Conservation (phyloP, 2,797 vertebrate genomes). For the Yasuhikotakia modesta region DNA sequence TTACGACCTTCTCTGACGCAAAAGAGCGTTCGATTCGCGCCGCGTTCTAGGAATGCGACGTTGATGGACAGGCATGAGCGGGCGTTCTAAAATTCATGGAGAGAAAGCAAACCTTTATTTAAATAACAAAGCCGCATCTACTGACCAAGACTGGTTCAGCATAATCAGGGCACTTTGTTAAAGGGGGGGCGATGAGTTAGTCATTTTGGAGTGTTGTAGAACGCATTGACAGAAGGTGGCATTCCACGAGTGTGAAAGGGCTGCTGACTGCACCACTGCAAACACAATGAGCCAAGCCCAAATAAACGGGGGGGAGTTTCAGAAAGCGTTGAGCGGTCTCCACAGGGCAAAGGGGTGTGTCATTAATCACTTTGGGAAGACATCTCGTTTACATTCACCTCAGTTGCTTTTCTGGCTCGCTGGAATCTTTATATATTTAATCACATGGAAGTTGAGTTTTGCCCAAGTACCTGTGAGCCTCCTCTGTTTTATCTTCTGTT, state of each 20-base stretch:
- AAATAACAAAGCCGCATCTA: constrained; percentile 51
- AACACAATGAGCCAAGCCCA: constrained; percentile 83
- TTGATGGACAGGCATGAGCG: constrained; percentile 6
- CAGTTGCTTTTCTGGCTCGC: constrained; percentile 17
- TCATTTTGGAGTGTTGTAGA: constrained; percentile 77
- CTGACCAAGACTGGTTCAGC: constrained; percentile 82
- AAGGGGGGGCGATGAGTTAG: constrained; percentile 72
- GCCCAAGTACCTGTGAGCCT: constrained; percentile 87
- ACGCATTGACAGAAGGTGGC: constrained; percentile 83
- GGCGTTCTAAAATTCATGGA: constrained; percentile 13
- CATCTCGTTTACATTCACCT: constrained; percentile 67
- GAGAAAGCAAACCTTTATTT: constrained; percentile 36
- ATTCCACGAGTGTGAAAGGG: constrained; percentile 84
- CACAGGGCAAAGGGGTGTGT: constrained; percentile 62
- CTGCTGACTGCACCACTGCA: constrained; percentile 72
- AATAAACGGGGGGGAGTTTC: constrained; percentile 76
- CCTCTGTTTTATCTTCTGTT: constrained; percentile 94
- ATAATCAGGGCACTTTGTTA: constrained; percentile 80
- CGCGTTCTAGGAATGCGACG: constrained; percentile 23
- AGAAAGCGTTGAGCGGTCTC: constrained; percentile 77
- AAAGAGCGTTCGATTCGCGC: background rate
- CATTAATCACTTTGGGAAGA: constrained; percentile 85
- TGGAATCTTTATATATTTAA: background rate
- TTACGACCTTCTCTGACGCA: background rate
- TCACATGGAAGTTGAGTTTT: background rate